phyloP scores from a whole-genome alignment of 2,113 vertebrate species.

The Petromus typicus region DNA sequence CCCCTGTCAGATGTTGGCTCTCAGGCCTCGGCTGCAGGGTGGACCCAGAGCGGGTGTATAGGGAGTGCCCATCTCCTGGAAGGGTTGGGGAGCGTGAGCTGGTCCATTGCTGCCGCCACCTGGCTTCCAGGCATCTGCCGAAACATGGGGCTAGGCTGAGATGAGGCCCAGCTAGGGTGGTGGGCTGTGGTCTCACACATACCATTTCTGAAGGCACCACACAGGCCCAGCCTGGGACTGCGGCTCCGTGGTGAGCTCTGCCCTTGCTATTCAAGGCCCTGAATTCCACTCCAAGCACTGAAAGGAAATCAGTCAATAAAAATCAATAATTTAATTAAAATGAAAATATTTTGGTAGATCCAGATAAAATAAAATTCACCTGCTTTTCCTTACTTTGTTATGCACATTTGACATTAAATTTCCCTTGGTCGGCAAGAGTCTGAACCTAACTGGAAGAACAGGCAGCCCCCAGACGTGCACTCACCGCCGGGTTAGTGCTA shows the following conservation, averaged over 20 bases:
- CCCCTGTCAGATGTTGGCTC: no score
- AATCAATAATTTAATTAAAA: background rate
- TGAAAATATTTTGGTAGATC: background rate
- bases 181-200: background rate
- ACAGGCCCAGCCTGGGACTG: background rate
- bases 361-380: background rate
- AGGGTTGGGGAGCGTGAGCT: rapidly evolving
- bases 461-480: background rate
- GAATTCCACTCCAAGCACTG: background rate
- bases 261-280: background rate
- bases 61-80: background rate
- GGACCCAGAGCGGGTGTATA: rapidly evolving
- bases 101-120: background rate
- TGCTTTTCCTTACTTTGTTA: background rate
- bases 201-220: background rate
- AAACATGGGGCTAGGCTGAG: rapidly evolving
- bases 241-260: background rate
- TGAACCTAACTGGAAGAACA: rapidly evolving
- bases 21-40: background rate
- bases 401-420: rapidly evolving
- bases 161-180: background rate
- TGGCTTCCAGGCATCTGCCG: background rate
- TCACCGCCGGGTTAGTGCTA: background rate
- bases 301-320: background rate
- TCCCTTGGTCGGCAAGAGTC: background rate